Evolutionary conservation across 1,140 invertebrate species (phyloP).

Genomic region (Daktulosphaira vitifoliae): DNA sequence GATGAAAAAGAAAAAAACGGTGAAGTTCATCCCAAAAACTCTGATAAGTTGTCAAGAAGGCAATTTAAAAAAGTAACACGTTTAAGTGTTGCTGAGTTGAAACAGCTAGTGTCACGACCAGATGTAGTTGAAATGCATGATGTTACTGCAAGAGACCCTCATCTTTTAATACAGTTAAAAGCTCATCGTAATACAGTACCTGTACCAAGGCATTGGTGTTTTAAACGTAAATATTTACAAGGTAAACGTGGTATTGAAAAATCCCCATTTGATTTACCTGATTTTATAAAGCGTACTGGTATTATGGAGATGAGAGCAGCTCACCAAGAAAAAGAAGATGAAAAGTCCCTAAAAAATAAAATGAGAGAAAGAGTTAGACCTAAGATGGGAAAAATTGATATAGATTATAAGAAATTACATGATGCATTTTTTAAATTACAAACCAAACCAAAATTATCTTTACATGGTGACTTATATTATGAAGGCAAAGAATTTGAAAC

Average conservation of each 20-base stretch:
- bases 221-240: slow-evolving; percentile 87
- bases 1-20: slow-evolving; percentile 36
- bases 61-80: slow-evolving; percentile 91
- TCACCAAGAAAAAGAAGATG: slow-evolving; percentile 95
- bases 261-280: slow-evolving; percentile 94
- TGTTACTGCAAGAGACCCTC: slow-evolving; percentile 94
- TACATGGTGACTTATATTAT: slow-evolving; percentile 99
- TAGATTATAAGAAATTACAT: slow-evolving; percentile 98
- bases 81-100: slow-evolving; percentile 89
- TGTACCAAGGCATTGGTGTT: slow-evolving; percentile 98
- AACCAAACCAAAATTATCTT: slow-evolving; percentile 96
- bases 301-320: slow-evolving; percentile 99
- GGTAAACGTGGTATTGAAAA: slow-evolving; percentile 99
- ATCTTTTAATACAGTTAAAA: slow-evolving; percentile 89
- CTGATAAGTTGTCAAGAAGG: slow-evolving; percentile 80
- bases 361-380: slow-evolving; percentile 95
- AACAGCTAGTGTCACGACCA: slow-evolving; percentile 83
- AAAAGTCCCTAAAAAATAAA: slow-evolving; percentile 93
- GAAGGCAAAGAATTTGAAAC: slow-evolving; percentile 99
- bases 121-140: slow-evolving; percentile 99
- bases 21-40: not conserved
- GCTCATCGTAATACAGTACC: slow-evolving; percentile 90
- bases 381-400: slow-evolving; percentile 98
- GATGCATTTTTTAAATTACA: slow-evolving; percentile 99
- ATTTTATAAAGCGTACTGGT: slow-evolving; percentile 97